Percentiles rank a stretch among this genome's conserved stretches.
phyloP scores from a whole-genome alignment of 2,888 invertebrate genomes.

The Chorisops tibialis region DNA sequence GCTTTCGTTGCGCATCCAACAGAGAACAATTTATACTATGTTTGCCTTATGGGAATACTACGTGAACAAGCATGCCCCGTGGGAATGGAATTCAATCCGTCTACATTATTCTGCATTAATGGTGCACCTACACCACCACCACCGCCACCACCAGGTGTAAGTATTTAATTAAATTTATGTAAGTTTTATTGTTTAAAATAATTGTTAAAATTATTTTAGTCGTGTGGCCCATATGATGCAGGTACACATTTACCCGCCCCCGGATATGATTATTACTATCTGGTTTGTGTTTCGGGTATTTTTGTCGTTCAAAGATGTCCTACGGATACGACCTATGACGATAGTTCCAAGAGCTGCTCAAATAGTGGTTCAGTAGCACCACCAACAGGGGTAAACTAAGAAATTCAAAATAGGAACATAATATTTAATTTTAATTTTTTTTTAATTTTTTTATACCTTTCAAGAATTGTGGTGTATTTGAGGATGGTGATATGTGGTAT shows the following conservation, averaged over 20 bases:
- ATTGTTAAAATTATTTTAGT: background rate
- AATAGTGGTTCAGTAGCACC: no score
- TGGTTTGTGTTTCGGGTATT: constrained; percentile 1
- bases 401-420: no score
- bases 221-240: background rate
- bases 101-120: background rate
- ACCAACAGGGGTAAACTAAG: no score
- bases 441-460: no score
- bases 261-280: background rate
- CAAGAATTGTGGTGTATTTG: no score
- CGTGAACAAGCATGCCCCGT: background rate
- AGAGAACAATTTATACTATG: background rate
- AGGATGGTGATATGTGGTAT: no score
- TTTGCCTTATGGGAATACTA: constrained; percentile 1
- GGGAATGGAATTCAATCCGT: background rate
- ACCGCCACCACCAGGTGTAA: constrained; percentile 3
- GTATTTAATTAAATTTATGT: background rate
- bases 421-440: no score
- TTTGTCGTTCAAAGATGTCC: constrained; percentile 1
- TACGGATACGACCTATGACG: background rate
- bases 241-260: background rate
- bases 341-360: background rate
- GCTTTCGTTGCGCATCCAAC: background rate
- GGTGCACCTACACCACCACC: background rate
- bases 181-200: background rate